Base-by-base conservation (phyloP, 2,797 vertebrate genomes). In the Mycteria americana region DNA sequence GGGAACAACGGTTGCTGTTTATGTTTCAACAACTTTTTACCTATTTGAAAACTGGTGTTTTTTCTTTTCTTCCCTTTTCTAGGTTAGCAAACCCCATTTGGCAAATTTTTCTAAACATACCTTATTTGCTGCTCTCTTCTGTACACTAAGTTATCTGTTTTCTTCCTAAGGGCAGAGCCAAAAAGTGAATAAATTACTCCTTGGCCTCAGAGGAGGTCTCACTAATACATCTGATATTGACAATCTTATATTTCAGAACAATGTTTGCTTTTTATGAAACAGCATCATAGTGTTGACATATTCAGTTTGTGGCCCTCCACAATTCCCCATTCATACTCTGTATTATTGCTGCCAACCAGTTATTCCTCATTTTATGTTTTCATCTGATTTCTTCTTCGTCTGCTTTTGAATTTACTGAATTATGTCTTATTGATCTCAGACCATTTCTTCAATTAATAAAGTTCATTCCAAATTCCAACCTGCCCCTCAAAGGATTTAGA, bases 321-420 rank as follows among this genome's bases (percentile, higher is more conserved):
- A 92, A 87, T 85, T 91, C 70, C 54, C 86, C 63, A 85, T 93
- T 95, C 91, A 84, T 82, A n/a, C 53, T 85, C 16, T 30, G 37
- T 68, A 24, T 63, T 80, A 51, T 2, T 70, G 75, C 22, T 95
- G 92, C 89, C 82, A 93, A 83, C 22, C 56, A 77, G 46, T 67
- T 80, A 79, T n/a, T 76, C 35, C 28, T 57, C 68, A 22, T 63
- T 83, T 87, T 33, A 60, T 39, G 25, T 21, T 91, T 70, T 39
- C 48, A 77, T 74, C 43, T 48, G 17, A 88, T 70, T 82, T 25
- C 56, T 75, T 75, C 46, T 68, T 77, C 3, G 2, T n/a, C 63
- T 37, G 53, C 53, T 81, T 92, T 56, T 41, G 8, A 6, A 0
- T 51, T 67, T 76, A 73, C 19, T 30, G 23, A 64, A 64, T 57